Evolutionary conservation across 2,113 vertebrate genomes (phyloP).

Genomic region (Chlamydotis undulata): DNA sequence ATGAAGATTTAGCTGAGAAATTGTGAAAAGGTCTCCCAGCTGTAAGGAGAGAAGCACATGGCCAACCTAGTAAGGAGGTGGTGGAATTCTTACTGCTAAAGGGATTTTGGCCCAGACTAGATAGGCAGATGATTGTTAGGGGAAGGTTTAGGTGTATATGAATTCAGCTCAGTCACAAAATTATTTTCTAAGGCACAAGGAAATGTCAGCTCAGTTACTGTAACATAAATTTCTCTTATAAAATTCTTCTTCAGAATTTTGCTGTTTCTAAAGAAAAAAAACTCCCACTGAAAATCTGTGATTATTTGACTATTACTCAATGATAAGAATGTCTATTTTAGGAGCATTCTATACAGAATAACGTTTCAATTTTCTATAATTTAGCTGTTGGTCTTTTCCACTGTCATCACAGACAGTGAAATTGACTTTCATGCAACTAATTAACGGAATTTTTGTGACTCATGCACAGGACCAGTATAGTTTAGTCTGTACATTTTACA

Average conservation of each 20-base stretch:
- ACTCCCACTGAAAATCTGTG: background rate
- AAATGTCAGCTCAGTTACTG: background rate
- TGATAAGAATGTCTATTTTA: background rate
- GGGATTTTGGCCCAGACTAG: background rate
- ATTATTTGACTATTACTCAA: background rate
- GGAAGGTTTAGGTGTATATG: background rate
- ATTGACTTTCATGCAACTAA: background rate
- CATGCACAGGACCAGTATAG: background rate
- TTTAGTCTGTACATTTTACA: background rate
- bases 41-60: background rate
- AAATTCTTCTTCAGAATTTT: background rate
- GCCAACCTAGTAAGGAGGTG: background rate
- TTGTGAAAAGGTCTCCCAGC: background rate
- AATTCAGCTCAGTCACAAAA: background rate
- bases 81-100: background rate
- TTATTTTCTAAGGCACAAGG: background rate
- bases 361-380: background rate
- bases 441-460: background rate
- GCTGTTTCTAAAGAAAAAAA: background rate
- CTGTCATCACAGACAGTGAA: background rate
- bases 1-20: background rate
- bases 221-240: background rate
- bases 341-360: background rate
- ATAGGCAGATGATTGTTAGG: background rate
- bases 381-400: background rate